Evolutionary conservation across 2,797 vertebrate genomes (phyloP).

Genomic region (Trichosurus vulpecula): DNA sequence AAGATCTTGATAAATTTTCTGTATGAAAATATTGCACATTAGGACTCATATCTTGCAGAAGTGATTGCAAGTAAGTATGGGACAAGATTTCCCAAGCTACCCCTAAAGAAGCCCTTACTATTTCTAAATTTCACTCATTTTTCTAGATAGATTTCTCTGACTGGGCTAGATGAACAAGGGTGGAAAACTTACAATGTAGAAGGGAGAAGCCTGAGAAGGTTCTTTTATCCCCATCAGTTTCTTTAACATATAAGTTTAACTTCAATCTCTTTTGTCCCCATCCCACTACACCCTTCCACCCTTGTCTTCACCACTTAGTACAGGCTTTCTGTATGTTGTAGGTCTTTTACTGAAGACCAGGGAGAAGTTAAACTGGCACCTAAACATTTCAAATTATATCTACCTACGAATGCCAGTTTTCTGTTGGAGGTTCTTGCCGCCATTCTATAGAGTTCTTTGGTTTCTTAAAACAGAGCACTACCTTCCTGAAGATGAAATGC

Average conservation of each 20-base stretch:
- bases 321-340: background rate
- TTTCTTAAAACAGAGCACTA: constrained; percentile 12
- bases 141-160: background rate
- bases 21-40: background rate
- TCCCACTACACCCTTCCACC: background rate
- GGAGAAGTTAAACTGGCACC: background rate
- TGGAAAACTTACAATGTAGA: background rate
- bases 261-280: background rate
- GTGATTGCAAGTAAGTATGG: fast-evolving
- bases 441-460: constrained; percentile 52
- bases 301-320: background rate
- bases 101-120: background rate
- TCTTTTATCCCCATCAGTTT: background rate
- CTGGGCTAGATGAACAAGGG: background rate
- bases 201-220: background rate
- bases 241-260: background rate
- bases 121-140: background rate
- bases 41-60: background rate
- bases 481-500: fast-evolving
- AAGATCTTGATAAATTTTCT: background rate
- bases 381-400: background rate
- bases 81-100: background rate
- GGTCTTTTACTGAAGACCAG: background rate
- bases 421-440: background rate
- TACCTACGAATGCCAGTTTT: background rate